Evolutionary conservation across 2,888 invertebrate genomes (phyloP).

Genomic region (Lycocerus yunnanus): DNA sequence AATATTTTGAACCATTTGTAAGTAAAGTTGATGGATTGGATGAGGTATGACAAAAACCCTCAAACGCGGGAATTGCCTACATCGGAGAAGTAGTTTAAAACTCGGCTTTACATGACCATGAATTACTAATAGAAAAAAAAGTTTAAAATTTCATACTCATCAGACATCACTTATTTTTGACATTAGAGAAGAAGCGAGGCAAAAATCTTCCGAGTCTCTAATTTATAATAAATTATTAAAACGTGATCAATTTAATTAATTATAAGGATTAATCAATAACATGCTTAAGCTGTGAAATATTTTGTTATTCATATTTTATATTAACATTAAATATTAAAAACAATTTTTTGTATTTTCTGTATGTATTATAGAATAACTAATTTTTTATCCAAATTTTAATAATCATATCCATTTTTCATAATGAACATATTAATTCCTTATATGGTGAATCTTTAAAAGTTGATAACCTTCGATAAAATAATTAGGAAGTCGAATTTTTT

Average conservation of each 20-base stretch:
- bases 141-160: no score
- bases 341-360: background rate
- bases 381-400: background rate
- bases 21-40: no score
- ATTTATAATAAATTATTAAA: background rate
- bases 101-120: no score
- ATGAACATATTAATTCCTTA: background rate
- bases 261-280: background rate
- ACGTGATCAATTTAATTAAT: background rate
- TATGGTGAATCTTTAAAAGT: background rate
- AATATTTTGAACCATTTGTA: no score
- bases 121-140: no score
- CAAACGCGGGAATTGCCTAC: no score
- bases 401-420: background rate
- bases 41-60: no score
- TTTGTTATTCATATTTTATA: slow-evolving; percentile 4
- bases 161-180: no score
- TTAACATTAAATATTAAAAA: background rate
- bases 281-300: background rate
- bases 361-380: background rate
- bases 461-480: background rate
- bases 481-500: background rate
- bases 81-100: no score
- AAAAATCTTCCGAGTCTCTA: no score
- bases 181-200: no score